Evolutionary conservation across 2,888 invertebrate genomes (phyloP).

Genomic region (Hofmannophila pseudospretella): DNA sequence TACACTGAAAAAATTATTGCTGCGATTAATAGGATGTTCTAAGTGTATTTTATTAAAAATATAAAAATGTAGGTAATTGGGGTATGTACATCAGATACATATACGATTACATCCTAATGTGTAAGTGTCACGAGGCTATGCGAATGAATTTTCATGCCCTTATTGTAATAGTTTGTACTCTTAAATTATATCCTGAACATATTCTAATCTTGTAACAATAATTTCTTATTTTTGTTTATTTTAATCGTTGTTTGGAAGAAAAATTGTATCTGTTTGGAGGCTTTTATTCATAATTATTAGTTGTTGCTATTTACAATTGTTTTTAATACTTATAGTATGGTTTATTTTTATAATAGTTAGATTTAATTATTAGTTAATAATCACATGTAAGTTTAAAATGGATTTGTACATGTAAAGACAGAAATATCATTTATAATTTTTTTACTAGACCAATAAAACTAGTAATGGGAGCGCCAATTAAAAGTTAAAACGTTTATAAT

Average conservation of each 20-base stretch:
- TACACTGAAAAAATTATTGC: slow-evolving; percentile 55
- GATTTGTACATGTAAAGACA: no score
- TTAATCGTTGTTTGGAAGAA: slow-evolving; percentile 47
- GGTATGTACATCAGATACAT: slow-evolving; percentile 23
- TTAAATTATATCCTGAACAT: slow-evolving; percentile 38
- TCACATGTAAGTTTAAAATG: background rate
- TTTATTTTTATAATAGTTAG: slow-evolving; percentile 38
- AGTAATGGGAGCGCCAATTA: no score
- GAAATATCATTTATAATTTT: no score
- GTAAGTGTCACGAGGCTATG: no score
- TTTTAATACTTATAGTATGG: slow-evolving; percentile 51
- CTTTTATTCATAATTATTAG: slow-evolving; percentile 54
- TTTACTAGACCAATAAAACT: no score
- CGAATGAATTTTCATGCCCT: slow-evolving; percentile 35
- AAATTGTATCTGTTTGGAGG: slow-evolving; percentile 56
- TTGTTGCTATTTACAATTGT: slow-evolving; percentile 74
- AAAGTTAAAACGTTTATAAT: no score
- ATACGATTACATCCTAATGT: slow-evolving; percentile 21
- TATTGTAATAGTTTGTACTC: slow-evolving; percentile 26
- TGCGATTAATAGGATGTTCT: slow-evolving; percentile 45
- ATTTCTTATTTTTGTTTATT: slow-evolving; percentile 43
- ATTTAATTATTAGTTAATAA: background rate
- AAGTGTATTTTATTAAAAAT: slow-evolving; percentile 20
- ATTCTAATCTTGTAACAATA: slow-evolving; percentile 13
- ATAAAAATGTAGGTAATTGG: slow-evolving; percentile 30